A percentile compares a stretch with the other conserved stretches of the same genome.
Conservation (phyloP, 2,797 vertebrate genomes). For the Tapirus indicus region DNA sequence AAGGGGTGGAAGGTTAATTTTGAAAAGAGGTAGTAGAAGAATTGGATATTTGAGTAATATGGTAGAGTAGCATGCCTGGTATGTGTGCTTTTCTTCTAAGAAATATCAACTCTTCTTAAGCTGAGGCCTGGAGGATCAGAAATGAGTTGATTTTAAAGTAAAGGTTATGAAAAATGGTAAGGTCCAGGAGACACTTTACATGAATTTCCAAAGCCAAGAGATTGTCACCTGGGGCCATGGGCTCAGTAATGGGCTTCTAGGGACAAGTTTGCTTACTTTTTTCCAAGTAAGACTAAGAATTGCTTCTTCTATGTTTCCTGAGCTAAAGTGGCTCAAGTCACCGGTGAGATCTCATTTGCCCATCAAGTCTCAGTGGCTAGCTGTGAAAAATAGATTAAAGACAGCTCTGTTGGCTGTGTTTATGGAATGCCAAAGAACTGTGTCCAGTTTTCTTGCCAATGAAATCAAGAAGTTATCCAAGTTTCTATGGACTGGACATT, state of each 20-base stretch:
- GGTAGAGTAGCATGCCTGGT: too few species aligned
- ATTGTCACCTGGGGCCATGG: background rate
- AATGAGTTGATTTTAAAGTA: conserved; percentile 62
- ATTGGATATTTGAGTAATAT: background rate
- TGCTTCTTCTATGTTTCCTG: background rate
- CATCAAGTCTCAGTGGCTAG: background rate
- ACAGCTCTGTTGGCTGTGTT: background rate
- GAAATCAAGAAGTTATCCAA: background rate
- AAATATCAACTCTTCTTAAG: background rate
- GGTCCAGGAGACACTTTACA: conserved; percentile 4
- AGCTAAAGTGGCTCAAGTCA: conserved; percentile 36
- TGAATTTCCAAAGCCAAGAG: conserved; percentile 43
- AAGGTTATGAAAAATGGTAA: conserved; percentile 72
- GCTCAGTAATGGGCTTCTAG: background rate
- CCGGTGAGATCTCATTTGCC: background rate
- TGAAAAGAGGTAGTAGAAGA: background rate
- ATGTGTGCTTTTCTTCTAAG: conserved; percentile 18
- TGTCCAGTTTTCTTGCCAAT: background rate
- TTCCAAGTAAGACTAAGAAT: conserved; percentile 11
- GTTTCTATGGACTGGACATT: background rate
- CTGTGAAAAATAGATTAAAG: conserved; percentile 36
- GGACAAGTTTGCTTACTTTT: conserved; percentile 4
- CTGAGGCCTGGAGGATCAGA: conserved; percentile 5
- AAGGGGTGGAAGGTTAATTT: background rate
- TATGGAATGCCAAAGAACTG: background rate